Base-by-base conservation (phyloP, 2,113 vertebrate genomes). In the Cardinalis cardinalis region DNA sequence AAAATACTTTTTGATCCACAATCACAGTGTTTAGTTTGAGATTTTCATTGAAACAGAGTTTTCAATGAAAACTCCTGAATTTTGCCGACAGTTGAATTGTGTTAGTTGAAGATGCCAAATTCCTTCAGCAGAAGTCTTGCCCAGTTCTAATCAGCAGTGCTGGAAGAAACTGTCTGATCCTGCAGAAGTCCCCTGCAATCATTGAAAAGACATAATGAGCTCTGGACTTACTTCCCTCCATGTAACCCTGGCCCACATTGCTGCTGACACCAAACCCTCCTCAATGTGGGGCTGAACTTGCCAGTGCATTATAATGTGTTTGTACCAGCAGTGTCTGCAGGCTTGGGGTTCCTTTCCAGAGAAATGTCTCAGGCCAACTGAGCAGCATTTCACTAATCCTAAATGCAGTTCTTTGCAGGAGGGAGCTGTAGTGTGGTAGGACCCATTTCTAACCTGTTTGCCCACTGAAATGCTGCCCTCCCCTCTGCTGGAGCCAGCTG, bases 21-120 rank as follows among this genome's bases (percentile, higher is more conserved):
- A 73, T 79, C 58, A 43, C 38, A 58, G 28, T 52, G 24, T 79
- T 89, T 82, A 6, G 12, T 80, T 91, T 55, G n/a, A 40, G 83
- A 56, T 85, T 93, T 90, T 87, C 38, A 61, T 28, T 79, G 89
- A 87, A 94, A 79, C 17, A 34, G 63, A 91, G 20, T 65, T 91
- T 87, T 89, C 61, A 74, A 2, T 64, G 70, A 58, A 56, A 80
- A 41, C 31, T 84, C 71, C 58, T 65, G 46, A 38, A 82, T 89
- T 82, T 89, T 92, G 56, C 79, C 15, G 44, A 25, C 66, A 83
- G 32, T 79, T 87, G 46, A 84, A 55, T 73, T 91, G 78, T 46
- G 38, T 79, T 61, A 44, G 44, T 43, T 82, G 68, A 66, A 76
- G 63, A 53, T 2, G 18, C 74, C 81, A 89, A 58, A 46, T 61